phyloP scores from a whole-genome alignment of 1,140 invertebrate genomes.

The Drosophila sulfurigaster region DNA sequence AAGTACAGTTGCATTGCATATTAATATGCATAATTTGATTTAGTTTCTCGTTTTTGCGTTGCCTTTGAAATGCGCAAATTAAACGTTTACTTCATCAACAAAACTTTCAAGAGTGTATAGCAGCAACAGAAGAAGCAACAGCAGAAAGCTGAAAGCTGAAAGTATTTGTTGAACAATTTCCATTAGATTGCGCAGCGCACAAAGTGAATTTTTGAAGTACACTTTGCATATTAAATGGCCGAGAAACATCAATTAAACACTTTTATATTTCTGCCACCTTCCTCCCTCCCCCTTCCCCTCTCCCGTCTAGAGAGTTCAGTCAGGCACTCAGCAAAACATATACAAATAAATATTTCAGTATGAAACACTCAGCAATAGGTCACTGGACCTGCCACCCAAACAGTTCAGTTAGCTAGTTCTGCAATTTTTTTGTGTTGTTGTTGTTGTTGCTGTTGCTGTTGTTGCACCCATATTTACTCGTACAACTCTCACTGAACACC shows the following conservation, averaged over 20 bases:
- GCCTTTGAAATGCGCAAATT: neutral
- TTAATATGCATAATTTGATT: constrained; percentile 2
- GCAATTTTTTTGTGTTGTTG: neutral
- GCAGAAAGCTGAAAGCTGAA: neutral
- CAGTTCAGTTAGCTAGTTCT: constrained; percentile 19
- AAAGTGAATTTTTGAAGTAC: constrained; percentile 54
- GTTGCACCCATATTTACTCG: neutral
- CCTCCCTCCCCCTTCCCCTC: neutral
- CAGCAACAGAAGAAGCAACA: neutral
- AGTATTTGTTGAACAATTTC: constrained; percentile 5
- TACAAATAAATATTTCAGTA: constrained; percentile 35
- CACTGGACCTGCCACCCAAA: neutral
- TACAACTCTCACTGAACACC: neutral
- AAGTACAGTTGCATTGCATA: neutral
- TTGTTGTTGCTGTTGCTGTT: too few relatives aligned
- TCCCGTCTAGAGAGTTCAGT: neutral
- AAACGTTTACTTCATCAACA: constrained; percentile 3
- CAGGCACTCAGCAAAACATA: constrained; percentile 4
- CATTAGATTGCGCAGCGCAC: constrained; percentile 12
- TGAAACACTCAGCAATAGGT: constrained; percentile 13
- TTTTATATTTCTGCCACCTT: constrained; percentile 18
- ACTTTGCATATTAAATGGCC: constrained; percentile 53
- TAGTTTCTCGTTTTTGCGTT: neutral
- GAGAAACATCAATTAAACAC: constrained; percentile 70
- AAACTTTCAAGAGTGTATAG: neutral